Percentiles rank a stretch among this genome's conserved stretches.
phyloP scores from a whole-genome alignment of 2,113 vertebrate species.

The Grus americana region DNA sequence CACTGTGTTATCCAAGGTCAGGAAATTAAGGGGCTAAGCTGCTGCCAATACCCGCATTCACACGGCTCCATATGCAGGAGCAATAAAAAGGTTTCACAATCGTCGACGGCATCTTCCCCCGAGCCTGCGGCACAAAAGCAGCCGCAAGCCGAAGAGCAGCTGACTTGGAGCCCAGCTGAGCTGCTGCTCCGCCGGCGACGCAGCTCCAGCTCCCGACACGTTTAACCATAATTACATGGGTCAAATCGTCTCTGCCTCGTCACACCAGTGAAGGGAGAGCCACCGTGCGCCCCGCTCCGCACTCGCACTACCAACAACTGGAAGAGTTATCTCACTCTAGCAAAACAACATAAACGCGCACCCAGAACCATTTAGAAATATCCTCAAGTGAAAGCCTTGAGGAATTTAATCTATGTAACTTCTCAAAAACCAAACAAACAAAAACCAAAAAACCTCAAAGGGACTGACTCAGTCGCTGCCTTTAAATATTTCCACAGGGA shows the following conservation, averaged over 20 bases:
- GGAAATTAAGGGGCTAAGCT: background rate
- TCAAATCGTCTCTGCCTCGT: background rate
- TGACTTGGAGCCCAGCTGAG: slow-evolving; percentile 26
- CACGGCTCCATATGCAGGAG: background rate
- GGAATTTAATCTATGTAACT: background rate
- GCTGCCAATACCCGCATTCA: background rate
- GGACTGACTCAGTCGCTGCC: background rate
- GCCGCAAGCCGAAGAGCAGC: background rate
- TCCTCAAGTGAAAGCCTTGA: background rate
- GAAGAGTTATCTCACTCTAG: background rate
- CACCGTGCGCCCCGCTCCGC: fast-evolving
- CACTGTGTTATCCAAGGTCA: background rate
- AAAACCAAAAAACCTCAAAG: background rate
- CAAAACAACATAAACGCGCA: background rate
- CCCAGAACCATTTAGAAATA: background rate
- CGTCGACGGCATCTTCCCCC: background rate
- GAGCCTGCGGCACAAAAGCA: background rate
- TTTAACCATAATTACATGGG: slow-evolving; percentile 36
- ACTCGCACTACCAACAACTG: background rate
- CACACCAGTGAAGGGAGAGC: background rate
- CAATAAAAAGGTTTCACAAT: background rate
- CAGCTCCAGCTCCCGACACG: background rate
- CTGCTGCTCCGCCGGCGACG: background rate
- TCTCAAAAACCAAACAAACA: background rate
- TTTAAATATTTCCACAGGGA: slow-evolving; percentile 16